Evolutionary conservation across 2,113 vertebrate species (phyloP).

Genomic region (Ictalurus furcatus): DNA sequence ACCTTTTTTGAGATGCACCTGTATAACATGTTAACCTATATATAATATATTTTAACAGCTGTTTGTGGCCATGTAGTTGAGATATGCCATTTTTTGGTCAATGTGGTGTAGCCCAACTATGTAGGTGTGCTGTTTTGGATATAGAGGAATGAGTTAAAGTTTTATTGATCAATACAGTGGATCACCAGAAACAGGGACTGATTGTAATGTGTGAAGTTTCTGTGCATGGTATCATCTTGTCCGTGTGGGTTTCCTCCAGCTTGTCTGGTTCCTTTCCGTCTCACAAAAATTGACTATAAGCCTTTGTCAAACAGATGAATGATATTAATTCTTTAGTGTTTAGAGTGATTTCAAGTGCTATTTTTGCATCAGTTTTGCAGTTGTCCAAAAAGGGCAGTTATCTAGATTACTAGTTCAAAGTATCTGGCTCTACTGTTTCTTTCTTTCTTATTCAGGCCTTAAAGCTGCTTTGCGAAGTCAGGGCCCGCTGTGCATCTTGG

Average conservation of each 20-base stretch:
- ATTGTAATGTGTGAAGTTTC: neutral
- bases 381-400: no score
- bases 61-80: no score
- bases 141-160: neutral
- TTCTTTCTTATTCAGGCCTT: slow-evolving; percentile 71
- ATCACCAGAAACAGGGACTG: neutral
- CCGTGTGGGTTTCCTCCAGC: neutral
- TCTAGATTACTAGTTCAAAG: neutral
- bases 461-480: slow-evolving; percentile 74
- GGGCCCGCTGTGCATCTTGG: slow-evolving; percentile 81
- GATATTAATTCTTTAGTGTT: neutral
- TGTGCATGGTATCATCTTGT: neutral
- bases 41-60: no score
- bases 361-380: neutral
- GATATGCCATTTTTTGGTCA: no score
- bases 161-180: neutral
- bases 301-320: neutral
- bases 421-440: neutral
- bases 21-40: no score
- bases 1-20: no score
- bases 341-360: neutral
- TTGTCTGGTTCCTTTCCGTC: neutral
- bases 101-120: neutral
- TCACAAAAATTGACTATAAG: neutral
- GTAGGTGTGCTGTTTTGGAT: no score